Base-by-base conservation (phyloP, 2,797 vertebrate species). In the Notolabrus celidotus region DNA sequence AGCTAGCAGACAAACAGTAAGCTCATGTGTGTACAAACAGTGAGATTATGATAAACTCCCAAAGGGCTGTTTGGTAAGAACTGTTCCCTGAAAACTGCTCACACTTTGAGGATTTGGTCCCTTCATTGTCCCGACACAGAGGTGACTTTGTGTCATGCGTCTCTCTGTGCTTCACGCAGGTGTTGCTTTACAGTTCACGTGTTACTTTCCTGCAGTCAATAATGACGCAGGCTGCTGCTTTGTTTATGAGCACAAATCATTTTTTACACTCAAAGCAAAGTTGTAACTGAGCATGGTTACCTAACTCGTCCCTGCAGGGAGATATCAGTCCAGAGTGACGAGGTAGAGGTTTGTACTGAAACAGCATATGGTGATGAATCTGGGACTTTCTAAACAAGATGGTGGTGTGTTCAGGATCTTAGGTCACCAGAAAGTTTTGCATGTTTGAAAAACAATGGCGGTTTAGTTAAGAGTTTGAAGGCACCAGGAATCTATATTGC, bases 271-370 rank as follows among this genome's bases (percentile, higher is more conserved):
- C 31, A 71, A 50, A 81, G 66, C 61, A 75, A 72, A 79, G 50
- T 33, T 71, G 83, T 67, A 78, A 87, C 66, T 67, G 34, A 58
- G 68, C 66, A 33, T 73, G 2, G 8, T 65, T 65, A 61, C 41
- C 57, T 71, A 67, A 67, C 57, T 10, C 5, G 43, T 77, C 75
- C 79, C 83, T 71, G 38, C 19, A 76, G 84, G 58, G 53, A 77
- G 51, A 17, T 50, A 52, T 51, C 10, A 45, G 51, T 45, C 67
- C 57, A 71, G 31, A 41, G 39, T 17, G 46, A 54, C 39, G n/a
- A 51, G 49, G 34, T 16, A 19, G 31, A 52, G 25, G 17, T 43
- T 34, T 77, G 34, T 8, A 2, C 33, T 17, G 53, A 1, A 16
- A 53, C n/a, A 41, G 53, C 47, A 34, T n/a, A n/a, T n/a, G n/a